Conservation (phyloP, 2,797 vertebrate genomes). For the Oreortyx pictus region DNA sequence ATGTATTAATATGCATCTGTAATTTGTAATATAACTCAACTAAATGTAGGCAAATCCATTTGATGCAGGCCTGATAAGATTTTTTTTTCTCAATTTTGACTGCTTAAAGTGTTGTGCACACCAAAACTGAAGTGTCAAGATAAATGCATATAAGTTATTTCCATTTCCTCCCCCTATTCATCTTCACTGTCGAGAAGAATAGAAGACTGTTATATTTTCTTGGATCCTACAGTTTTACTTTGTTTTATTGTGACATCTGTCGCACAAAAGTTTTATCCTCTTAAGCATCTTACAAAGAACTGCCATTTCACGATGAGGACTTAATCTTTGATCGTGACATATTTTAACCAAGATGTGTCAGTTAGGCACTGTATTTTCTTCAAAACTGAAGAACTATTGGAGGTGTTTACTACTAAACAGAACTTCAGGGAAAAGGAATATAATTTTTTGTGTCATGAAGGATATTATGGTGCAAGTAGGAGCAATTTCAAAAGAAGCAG, state of each 20-base stretch:
- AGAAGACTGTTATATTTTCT: constrained; percentile 8
- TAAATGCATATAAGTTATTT: constrained; percentile 53
- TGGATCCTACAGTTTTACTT: constrained; percentile 35
- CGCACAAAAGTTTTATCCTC: constrained; percentile 58
- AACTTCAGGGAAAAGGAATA: background rate
- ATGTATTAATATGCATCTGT: constrained; percentile 35
- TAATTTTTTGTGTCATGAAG: background rate
- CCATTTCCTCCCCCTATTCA: constrained; percentile 17
- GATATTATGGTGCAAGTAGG: constrained; percentile 15
- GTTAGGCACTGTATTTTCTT: background rate
- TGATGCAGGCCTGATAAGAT: constrained; percentile 33
- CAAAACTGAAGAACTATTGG: constrained; percentile 1
- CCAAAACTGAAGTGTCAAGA: constrained; percentile 45
- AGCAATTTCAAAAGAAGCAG: constrained; percentile 25
- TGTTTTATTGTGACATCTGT: constrained; percentile 63
- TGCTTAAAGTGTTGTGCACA: constrained; percentile 3
- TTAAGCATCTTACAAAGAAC: constrained; percentile 45
- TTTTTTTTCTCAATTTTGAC: background rate
- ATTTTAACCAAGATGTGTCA: constrained; percentile 27
- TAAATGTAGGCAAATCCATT: constrained; percentile 61
- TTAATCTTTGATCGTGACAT: constrained; percentile 58
- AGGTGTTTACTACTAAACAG: constrained; percentile 39
- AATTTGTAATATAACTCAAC: constrained; percentile 49
- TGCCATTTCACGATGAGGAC: constrained; percentile 19
- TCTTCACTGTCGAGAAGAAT: constrained; percentile 7